Evolutionary conservation across 2,797 vertebrate species (phyloP), one percentile per base, ranked within the genome.

Genomic region (Peromyscus attwateri): DNA sequence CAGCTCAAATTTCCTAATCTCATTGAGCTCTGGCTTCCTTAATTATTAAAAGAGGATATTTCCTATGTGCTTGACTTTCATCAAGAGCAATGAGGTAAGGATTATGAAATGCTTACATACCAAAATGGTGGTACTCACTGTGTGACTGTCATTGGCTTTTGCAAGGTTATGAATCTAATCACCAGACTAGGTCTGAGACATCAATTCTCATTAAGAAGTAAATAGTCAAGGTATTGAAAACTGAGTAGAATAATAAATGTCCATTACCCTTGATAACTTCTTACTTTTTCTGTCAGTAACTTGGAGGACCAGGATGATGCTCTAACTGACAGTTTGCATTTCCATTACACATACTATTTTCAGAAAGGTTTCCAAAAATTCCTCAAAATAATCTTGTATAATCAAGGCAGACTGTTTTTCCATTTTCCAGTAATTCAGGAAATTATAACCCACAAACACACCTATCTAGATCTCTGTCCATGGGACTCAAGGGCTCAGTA

Each of bases 131-230:
- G 46, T 52, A 55, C 19, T 49, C 4, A 68, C n/a, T 23, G n/a
- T 2, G 7, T 84, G 87, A 94, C 66, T 81, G 37, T 73, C 87
- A 96, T 21, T 96, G 94, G 43, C 87, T 64, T 91, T 94, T 94
- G 84, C 60, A 93, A 96, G 89, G 34, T 90, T 92, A 91, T 6
- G 9, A 87, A 96, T 52, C 43, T 93, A 95, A 94, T 92, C 76
- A 96, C 73, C 43, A 27, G 89, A 87, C 0, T 6, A 57, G 17
- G 1, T 9, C 55, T 46, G 49, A 92, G 34, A 89, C 52, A 89
- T 91, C 40, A 75, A 68, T 93, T 73, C 25, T 95, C 89, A 92
- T 43, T 95, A 87, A 94, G 89, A 96, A 97, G 49, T 66, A 83
- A 94, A 89, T 89, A 80, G 73, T 76, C 31, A 84, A 87, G 68